phyloP scores from a whole-genome alignment of 53 echinoderm and acorn worm species.

The Pentamera pediparva region DNA sequence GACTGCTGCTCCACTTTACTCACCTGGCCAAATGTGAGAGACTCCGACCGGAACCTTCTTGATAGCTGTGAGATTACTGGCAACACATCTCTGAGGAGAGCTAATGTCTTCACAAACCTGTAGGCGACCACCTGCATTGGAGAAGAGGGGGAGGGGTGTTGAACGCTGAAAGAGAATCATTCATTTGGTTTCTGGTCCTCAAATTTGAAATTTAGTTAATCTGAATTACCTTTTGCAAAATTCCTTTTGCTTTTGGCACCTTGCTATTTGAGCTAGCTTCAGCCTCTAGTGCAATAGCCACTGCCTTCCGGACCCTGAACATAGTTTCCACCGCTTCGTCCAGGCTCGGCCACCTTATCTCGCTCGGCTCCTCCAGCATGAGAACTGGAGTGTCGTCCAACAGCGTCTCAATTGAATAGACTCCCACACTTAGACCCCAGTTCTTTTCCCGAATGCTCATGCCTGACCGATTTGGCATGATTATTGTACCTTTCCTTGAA shows the following conservation, averaged over 20 bases:
- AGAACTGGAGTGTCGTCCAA: background rate
- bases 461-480: too few relatives aligned
- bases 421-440: too few relatives aligned
- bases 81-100: background rate
- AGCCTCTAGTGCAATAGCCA: background rate
- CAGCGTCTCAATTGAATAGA: background rate
- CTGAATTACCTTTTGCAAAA: background rate
- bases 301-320: background rate
- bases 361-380: background rate
- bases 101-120: background rate
- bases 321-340: slow-evolving; percentile 1
- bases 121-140: background rate
- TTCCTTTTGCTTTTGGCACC: background rate
- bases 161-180: too few relatives aligned
- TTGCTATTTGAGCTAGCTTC: background rate
- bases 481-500: too few relatives aligned
- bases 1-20: background rate
- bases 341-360: slow-evolving; percentile 6
- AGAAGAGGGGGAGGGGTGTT: too few relatives aligned
- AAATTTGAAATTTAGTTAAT: too few relatives aligned
- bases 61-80: background rate
- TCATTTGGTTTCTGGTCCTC: too few relatives aligned
- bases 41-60: background rate
- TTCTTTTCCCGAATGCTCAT: too few relatives aligned
- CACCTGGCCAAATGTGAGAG: background rate